Conservation (phyloP, 2,113 vertebrate genomes). For the Anoura caudifer region DNA sequence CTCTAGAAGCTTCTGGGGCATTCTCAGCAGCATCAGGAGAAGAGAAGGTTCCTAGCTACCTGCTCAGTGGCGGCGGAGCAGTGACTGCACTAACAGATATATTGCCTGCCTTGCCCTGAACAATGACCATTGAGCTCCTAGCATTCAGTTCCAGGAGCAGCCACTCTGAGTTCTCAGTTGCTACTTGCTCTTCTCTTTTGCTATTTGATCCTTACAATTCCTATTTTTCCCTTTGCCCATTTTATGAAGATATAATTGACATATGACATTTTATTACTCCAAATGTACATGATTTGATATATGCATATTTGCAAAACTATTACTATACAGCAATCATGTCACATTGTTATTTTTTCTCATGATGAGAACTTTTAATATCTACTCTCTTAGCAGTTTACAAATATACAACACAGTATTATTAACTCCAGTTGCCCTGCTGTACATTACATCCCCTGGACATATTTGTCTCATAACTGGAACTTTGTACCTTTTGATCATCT, state of each 20-base stretch:
- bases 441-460: neutral
- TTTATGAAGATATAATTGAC: neutral
- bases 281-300: neutral
- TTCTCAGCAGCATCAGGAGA: neutral
- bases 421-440: neutral
- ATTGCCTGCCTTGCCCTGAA: rapidly evolving
- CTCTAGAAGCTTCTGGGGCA: neutral
- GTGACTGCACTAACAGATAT: too few relatives aligned
- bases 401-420: neutral
- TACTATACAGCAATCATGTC: neutral
- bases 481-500: neutral
- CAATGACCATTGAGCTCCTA: rapidly evolving
- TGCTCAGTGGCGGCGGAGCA: rapidly evolving
- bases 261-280: neutral
- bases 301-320: neutral
- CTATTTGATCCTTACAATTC: neutral
- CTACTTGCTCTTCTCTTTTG: neutral
- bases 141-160: neutral
- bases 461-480: neutral
- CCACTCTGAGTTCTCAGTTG: neutral
- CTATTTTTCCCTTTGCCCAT: neutral
- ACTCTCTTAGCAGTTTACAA: neutral
- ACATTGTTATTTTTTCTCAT: neutral
- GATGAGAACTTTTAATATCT: neutral
- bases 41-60: neutral